A percentile compares a stretch with the other conserved stretches of the same genome.
Conservation (phyloP, 1,140 invertebrate species). For the Trypoxylus dichotomus region DNA sequence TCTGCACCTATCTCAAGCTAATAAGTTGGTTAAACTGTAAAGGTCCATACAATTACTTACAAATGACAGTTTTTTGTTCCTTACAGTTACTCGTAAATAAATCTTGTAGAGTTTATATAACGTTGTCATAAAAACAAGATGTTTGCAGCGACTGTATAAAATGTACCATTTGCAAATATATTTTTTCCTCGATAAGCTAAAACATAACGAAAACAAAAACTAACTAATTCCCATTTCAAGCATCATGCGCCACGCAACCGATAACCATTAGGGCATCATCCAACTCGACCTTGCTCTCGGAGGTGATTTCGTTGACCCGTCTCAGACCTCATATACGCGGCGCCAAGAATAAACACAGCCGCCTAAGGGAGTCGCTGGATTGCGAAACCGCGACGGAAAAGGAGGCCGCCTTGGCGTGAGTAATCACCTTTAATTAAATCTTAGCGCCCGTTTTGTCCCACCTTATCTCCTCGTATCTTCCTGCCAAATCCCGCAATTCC, state of each 20-base stretch:
- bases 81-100: too few species aligned
- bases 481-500: neutral
- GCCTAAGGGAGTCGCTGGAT: constrained; percentile 56
- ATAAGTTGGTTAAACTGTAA: too few species aligned
- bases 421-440: constrained; percentile 27
- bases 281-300: constrained; percentile 65
- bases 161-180: too few species aligned
- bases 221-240: constrained; percentile 42
- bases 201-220: too few species aligned
- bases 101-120: too few species aligned
- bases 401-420: constrained; percentile 49
- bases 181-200: too few species aligned
- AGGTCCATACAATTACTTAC: too few species aligned
- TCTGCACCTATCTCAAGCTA: too few species aligned
- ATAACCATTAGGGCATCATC: constrained; percentile 57
- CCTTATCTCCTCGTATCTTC: constrained; percentile 13
- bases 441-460: neutral
- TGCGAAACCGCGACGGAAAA: constrained; percentile 47
- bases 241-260: constrained; percentile 53
- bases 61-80: too few species aligned
- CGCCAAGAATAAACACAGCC: constrained; percentile 54
- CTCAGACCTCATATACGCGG: constrained; percentile 51
- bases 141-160: too few species aligned
- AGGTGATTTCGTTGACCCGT: constrained; percentile 69
- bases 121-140: too few species aligned